Base-by-base conservation (phyloP, 1,140 invertebrate species). In the Achatina immaculata region DNA sequence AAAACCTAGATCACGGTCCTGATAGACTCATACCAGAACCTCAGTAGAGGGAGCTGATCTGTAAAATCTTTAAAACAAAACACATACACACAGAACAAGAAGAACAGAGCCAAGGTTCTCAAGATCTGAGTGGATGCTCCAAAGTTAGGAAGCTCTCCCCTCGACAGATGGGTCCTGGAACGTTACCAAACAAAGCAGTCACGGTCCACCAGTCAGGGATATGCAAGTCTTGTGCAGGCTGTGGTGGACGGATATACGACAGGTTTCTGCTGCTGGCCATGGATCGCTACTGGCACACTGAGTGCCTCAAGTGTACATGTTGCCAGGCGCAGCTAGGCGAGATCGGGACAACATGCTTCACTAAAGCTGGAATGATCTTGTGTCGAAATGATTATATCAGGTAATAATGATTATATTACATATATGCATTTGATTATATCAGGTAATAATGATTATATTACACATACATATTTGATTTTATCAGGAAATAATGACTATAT, bases 341-440 rank as follows among this genome's bases (percentile, higher is more conserved):
- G 87, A 95, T 98, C 88, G 96, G 96, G 62, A 93, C 94, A 65
- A 96, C 96, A 83, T 98, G 96, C 92, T 98, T 96, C 92, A 95
- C 95, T 87, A 96, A 95, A 92, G 94, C 94, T 75, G 95, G 95
- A 85, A 96, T 97, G 95, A 97, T 97, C 89, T 93, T 98, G 85
- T 98, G 96, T 94, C 96, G 96, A 94, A 94, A 94, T 91, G 97
- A 98, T 92, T 98, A 98, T 91, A 94, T 95, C 90, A 96, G 95
- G 97, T 98, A 93, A 94, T n/a, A n/a, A n/a, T n/a, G n/a, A n/a
- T n/a, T n/a, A n/a, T n/a, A n/a, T n/a, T n/a, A n/a, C n/a, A n/a
- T n/a, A n/a, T n/a, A n/a, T n/a, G n/a, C n/a, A n/a, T n/a, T n/a
- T n/a, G n/a, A n/a, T n/a, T n/a, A n/a, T n/a, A n/a, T n/a, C n/a